A percentile compares a stretch with the other conserved stretches of the same genome.
Conservation (phyloP, 2,888 invertebrate species). For the Metopia argyrocephala region DNA sequence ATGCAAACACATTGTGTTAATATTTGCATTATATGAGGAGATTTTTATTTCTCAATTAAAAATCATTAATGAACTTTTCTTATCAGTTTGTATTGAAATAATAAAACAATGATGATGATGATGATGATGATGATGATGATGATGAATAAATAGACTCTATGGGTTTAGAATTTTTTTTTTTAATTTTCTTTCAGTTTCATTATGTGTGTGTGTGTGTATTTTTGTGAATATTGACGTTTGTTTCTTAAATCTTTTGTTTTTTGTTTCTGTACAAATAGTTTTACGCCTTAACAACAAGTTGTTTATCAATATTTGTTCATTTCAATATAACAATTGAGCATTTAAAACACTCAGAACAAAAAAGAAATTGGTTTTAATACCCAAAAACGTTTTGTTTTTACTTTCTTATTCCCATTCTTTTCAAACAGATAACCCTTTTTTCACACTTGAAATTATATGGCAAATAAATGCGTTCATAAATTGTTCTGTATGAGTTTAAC, state of each 20-base stretch:
- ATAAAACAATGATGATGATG: too few species aligned
- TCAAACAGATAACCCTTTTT: conserved; percentile 52
- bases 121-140: too few species aligned
- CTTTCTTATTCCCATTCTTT: background rate
- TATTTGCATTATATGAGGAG: background rate
- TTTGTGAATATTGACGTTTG: background rate
- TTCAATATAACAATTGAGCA: conserved; percentile 42
- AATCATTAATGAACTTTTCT: conserved; percentile 19
- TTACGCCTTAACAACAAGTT: conserved; percentile 62
- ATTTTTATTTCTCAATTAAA: conserved; percentile 35
- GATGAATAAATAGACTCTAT: background rate
- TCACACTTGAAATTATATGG: conserved; percentile 49
- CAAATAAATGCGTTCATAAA: conserved; percentile 6
- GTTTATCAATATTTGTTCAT: conserved; percentile 58
- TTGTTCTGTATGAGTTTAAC: background rate
- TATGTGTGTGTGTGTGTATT: background rate
- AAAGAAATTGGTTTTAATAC: conserved; percentile 17
- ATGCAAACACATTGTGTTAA: background rate
- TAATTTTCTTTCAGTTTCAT: background rate
- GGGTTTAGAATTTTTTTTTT: conserved; percentile 11
- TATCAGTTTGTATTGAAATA: conserved; percentile 34
- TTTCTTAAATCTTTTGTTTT: conserved; percentile 7
- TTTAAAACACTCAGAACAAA: background rate
- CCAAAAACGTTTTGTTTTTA: background rate
- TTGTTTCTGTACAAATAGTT: conserved; percentile 39